These are phyloP conservation scores for Ranitomeya variabilis DNA, from an alignment of 2,113 vertebrate genomes.

Conservation along the genomic window DNA sequence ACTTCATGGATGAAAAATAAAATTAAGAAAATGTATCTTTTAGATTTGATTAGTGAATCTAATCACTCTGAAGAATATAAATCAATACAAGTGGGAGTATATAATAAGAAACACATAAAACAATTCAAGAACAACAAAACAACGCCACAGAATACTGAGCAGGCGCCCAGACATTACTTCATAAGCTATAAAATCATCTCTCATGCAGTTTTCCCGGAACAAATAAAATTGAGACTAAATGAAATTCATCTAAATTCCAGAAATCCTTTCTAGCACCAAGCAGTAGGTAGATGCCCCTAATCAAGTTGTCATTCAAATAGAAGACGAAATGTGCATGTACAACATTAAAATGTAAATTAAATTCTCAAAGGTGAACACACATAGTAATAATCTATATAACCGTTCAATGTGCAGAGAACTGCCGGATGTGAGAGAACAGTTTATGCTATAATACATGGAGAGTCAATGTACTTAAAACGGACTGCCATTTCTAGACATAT, in stretches of 20 bases:
- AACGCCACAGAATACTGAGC: slow-evolving; percentile 48
- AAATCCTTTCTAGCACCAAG: slow-evolving; percentile 27
- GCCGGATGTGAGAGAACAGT: background rate
- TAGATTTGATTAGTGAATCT: slow-evolving; percentile 8
- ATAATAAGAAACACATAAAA: slow-evolving; percentile 6
- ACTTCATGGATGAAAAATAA: background rate
- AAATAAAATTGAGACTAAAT: slow-evolving; percentile 44
- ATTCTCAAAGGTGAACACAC: slow-evolving; percentile 20
- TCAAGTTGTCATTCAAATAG: slow-evolving; percentile 29
- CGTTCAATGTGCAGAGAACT: slow-evolving; percentile 29
- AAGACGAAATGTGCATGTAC: slow-evolving; percentile 47
- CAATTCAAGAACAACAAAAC: slow-evolving; percentile 30
- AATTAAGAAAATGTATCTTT: background rate
- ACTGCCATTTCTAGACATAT: background rate
- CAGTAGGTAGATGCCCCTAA: slow-evolving; percentile 37
- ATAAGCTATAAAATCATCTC: slow-evolving; percentile 48
- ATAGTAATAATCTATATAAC: slow-evolving; percentile 26
- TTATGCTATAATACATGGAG: slow-evolving; percentile 13
- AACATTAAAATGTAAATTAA: slow-evolving; percentile 40
- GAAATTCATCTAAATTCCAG: slow-evolving; percentile 44
- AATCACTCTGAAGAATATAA: slow-evolving; percentile 1
- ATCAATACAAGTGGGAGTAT: background rate
- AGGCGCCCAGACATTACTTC: slow-evolving; percentile 49
- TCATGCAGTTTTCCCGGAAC: slow-evolving; percentile 33
- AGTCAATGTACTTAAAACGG: slow-evolving; percentile 7